Conservation (phyloP, 2,113 vertebrate species). For the Cebus imitator region DNA sequence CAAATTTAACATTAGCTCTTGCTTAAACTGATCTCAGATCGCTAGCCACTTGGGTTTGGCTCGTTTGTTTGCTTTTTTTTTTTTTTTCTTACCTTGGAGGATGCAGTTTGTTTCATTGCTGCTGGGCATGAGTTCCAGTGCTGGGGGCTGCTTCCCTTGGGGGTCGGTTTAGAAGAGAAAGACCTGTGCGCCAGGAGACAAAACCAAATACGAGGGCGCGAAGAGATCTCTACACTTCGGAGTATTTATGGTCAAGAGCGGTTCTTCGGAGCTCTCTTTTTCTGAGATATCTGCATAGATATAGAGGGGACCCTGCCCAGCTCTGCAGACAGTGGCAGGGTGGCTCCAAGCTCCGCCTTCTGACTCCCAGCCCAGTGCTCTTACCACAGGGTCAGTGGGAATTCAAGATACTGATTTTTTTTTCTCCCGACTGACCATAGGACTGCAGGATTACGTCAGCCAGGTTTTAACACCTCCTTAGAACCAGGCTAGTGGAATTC, state of each 20-base stretch:
- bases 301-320: not conserved
- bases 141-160: not conserved
- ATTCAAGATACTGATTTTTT: not conserved
- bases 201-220: fast-evolving
- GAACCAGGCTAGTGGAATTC: not conserved
- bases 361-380: not conserved
- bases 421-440: fast-evolving
- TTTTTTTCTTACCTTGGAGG: not conserved
- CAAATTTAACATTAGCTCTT: not conserved
- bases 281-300: not conserved
- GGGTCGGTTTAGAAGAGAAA: not conserved
- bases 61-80: not conserved
- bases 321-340: not conserved
- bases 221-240: not conserved
- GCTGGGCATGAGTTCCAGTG: fast-evolving
- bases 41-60: not conserved
- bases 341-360: not conserved
- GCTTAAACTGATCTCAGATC: not conserved
- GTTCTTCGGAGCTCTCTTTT: no score
- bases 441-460: not conserved
- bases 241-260: fast-evolving
- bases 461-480: not conserved
- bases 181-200: not conserved
- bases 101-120: not conserved
- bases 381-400: not conserved